Conservation (phyloP, 2,888 invertebrate species). For the Stegophylla sp. region DNA sequence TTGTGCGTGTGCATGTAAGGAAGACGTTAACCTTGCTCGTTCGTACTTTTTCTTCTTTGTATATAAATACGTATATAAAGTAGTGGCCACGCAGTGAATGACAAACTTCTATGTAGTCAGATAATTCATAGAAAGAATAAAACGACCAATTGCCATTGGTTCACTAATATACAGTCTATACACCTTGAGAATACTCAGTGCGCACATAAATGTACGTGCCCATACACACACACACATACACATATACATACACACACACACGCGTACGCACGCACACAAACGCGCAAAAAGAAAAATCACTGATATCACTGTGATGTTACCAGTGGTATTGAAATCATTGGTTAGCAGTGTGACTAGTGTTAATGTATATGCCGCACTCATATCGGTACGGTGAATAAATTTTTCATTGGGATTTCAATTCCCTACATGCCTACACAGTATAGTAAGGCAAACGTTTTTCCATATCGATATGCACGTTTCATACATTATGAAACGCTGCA, state of each 20-base stretch:
- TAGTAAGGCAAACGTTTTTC: neutral
- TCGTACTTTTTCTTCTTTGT: slow-evolving; percentile 5
- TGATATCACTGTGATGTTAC: too few species aligned
- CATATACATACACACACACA: neutral
- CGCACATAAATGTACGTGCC: too few species aligned
- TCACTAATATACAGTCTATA: neutral
- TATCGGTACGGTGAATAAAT: too few species aligned
- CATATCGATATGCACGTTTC: neutral
- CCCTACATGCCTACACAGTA: neutral
- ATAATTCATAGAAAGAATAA: neutral
- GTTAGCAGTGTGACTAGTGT: too few species aligned
- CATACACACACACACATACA: neutral
- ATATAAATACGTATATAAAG: neutral
- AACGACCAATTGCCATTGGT: slow-evolving; percentile 21
- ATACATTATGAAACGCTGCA: neutral
- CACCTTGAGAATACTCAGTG: neutral
- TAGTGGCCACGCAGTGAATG: slow-evolving; percentile 12
- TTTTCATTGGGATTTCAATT: neutral
- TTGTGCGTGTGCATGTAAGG: neutral
- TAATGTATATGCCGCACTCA: too few species aligned
- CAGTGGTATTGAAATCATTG: too few species aligned
- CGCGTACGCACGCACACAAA: too few species aligned
- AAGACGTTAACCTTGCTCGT: slow-evolving; percentile 34
- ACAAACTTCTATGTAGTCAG: slow-evolving; percentile 4
- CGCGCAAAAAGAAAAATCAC: too few species aligned